Base-by-base conservation (phyloP, 2,797 vertebrate species). In the Eulemur rubriventer region DNA sequence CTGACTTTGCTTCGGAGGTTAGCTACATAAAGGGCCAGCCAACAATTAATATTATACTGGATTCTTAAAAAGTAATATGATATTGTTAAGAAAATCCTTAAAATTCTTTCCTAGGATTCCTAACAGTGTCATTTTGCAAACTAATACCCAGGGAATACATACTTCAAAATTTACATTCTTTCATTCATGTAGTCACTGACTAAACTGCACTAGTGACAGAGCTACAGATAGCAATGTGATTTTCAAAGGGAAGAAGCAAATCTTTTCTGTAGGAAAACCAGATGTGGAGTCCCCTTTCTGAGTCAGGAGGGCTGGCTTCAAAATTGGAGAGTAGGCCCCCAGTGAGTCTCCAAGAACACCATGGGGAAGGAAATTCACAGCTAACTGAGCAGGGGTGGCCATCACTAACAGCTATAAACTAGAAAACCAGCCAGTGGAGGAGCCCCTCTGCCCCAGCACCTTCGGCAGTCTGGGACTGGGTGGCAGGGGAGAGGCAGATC, bases 141-240 rank as follows among this genome's bases (percentile, higher is more conserved):
- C 63, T 22, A 73, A 86, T 70, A 65, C n/a, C 67, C 57, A 79
- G 87, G 89, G 67, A 79, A 96, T 79, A 85, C 48, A 46, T n/a
- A 94, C 57, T 93, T 91, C 70, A 94, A 75, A 90, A 33, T 70
- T 96, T 48, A 85, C 95, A 97, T 93, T 92, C 41, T 24, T 97
- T 86, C 50, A 88, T 72, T 92, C 30, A 33, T 28, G 20, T 41
- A 88, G 70, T 81, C 90, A 78, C 55, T 67, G 73, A 91, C 50
- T 85, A 65, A 57, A 78, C 30, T 17, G n/a, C 48, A 63, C 22
- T 65, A 61, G 67, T 33, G 16, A 52, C 38, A 38, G 30, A 86
- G 81, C 70, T 69, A 11, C 2, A 0, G 22, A 43, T 52, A 85
- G 67, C 35, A 80, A 46, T 78, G 30, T 94, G 18, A 94, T 73